Evolutionary conservation across 2,888 invertebrate species (phyloP), one percentile per base, ranked within the genome.

Genomic region (Noctua janthina): DNA sequence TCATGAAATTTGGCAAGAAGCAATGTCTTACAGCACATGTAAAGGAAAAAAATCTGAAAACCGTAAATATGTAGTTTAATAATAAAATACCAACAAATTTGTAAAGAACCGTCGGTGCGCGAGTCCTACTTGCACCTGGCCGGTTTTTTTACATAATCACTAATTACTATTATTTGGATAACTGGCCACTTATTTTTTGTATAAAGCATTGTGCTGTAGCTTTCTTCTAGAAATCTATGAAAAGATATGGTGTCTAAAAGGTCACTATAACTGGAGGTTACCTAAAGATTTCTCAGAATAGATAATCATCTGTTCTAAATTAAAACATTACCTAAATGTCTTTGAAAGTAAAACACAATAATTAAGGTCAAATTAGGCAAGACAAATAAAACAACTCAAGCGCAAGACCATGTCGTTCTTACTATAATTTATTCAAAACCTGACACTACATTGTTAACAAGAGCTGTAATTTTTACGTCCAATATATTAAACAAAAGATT

Each of bases 401-500:
- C 74, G 81, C 78, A 78, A 79, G 67, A 78, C 23, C 54, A 72
- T 72, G 71, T 73, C 64, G 35, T 62, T 83, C 49, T 39, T 10
- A 75, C 49, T 39, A 64, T 87, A 87, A 87, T 87, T 87, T 75
- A 88, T 87, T 87, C 73, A 68, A 59, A 79, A 76, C 73, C 64
- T 81, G 78, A 89, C 87, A 87, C 74, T 54, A 66, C 56, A 76
- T 85, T 80, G 78, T 88, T 81, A 85, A 83, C 56, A 43, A 79
- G 64, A 75, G 69, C 74, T 78, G 39, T 89, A 88, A 89, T 89
- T 89, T 89, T 88, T 77, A 78, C 70, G 83, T 85, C 84, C 62
- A 84, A 82, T 78, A 81, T 87, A 87, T 81, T 78, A 81, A 82
- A 79, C 77, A 82, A 71, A 15, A 89, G 91, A 92, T 92, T 74